Evolutionary conservation across 2,888 invertebrate genomes (phyloP).

Genomic region (Brachyptera putata): DNA sequence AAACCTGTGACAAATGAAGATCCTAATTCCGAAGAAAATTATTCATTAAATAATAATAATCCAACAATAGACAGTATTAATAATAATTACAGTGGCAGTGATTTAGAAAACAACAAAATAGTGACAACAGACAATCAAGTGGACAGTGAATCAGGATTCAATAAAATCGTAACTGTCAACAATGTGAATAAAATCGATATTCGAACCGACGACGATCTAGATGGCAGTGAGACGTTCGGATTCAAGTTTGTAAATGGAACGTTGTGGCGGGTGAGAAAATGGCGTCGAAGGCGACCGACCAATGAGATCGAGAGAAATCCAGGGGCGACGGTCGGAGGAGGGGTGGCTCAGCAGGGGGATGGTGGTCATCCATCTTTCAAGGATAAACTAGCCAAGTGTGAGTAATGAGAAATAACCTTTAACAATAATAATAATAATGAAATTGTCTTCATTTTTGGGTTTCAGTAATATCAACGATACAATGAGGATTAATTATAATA

Average conservation of each 20-base stretch:
- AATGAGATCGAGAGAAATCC: background rate
- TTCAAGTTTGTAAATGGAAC: conserved; percentile 7
- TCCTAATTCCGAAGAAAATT: no score
- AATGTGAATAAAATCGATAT: background rate
- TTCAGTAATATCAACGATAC: no score
- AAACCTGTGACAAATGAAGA: no score
- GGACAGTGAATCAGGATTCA: background rate
- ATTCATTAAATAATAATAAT: no score
- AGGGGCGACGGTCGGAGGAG: no score
- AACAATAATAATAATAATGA: no score
- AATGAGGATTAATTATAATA: no score
- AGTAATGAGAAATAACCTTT: background rate
- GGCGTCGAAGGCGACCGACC: background rate
- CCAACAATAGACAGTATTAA: background rate
- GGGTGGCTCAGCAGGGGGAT: no score
- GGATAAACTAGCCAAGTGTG: conserved; percentile 11
- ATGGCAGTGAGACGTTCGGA: background rate
- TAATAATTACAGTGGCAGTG: background rate
- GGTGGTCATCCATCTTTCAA: background rate
- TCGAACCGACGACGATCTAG: background rate
- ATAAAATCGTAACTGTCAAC: no score
- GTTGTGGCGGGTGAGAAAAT: background rate
- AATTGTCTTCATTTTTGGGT: no score
- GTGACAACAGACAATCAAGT: background rate
- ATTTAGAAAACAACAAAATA: background rate